Evolutionary conservation across 1,140 invertebrate species (phyloP).

Genomic region (Euwallacea fornicatus): DNA sequence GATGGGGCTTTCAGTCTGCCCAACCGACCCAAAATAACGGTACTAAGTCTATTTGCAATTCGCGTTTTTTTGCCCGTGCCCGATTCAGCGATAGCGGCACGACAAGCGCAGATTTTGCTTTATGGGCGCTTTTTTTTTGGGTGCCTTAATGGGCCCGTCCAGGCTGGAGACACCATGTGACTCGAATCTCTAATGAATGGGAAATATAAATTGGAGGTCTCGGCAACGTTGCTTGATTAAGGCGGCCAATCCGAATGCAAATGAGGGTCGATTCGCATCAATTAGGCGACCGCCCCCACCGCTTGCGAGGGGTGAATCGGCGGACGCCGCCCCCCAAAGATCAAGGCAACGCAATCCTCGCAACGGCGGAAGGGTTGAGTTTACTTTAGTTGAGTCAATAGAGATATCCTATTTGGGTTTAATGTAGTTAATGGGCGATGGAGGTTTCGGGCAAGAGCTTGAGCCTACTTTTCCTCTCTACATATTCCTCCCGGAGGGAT

Average conservation of each 20-base stretch:
- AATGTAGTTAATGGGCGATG: constrained; percentile 16
- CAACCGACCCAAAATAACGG: constrained; percentile 14
- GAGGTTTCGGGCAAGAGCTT: neutral
- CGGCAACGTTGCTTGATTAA: constrained; percentile 36
- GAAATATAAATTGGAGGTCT: neutral
- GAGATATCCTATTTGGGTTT: constrained; percentile 29
- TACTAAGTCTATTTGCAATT: constrained; percentile 22
- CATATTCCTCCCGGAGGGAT: too few species aligned
- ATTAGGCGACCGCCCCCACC: constrained; percentile 31
- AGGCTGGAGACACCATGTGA: constrained; percentile 17
- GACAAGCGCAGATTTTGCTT: constrained; percentile 24
- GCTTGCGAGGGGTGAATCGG: constrained; percentile 20
- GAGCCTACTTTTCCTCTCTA: too few species aligned
- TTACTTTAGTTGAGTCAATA: constrained; percentile 37
- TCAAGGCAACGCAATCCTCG: constrained; percentile 31
- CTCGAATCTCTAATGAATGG: constrained; percentile 24
- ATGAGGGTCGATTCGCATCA: constrained; percentile 38
- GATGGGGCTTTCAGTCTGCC: constrained; percentile 1
- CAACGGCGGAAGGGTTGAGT: constrained; percentile 27
- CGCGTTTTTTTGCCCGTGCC: constrained; percentile 8
- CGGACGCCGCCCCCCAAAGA: constrained; percentile 35
- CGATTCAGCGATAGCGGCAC: constrained; percentile 24
- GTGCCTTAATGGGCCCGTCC: constrained; percentile 22
- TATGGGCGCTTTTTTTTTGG: constrained; percentile 20
- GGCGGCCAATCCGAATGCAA: constrained; percentile 40